A percentile compares a stretch with the other conserved stretches of the same genome.
Conservation (phyloP, 2,888 invertebrate genomes). For the Oxytorus armatus region DNA sequence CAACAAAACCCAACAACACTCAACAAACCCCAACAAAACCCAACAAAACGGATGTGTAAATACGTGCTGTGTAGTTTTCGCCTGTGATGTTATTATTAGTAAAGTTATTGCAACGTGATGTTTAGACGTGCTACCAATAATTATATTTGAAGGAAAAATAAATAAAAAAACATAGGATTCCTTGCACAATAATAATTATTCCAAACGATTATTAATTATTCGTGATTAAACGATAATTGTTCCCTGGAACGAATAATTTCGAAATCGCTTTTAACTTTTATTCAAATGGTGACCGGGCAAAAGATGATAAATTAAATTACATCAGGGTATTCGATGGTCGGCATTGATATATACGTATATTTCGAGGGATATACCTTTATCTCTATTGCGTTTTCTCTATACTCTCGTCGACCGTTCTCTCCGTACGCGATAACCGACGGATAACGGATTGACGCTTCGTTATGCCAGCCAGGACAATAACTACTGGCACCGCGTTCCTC, state of each 20-base stretch:
- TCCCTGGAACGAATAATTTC: no score
- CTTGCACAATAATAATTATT: not conserved
- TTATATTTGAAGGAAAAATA: no score
- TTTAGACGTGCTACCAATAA: no score
- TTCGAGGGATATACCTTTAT: not conserved
- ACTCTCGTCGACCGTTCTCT: constrained; percentile 30
- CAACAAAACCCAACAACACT: no score
- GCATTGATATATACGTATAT: not conserved
- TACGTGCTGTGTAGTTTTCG: no score
- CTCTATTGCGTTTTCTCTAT: constrained; percentile 12
- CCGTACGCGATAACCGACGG: constrained; percentile 74
- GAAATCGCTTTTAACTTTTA: not conserved
- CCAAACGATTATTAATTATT: not conserved
- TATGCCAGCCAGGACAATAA: constrained; percentile 75
- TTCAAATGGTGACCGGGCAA: not conserved
- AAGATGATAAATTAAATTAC: not conserved
- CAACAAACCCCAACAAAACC: no score
- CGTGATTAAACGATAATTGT: no score
- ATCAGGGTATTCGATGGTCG: not conserved
- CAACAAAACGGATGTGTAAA: no score
- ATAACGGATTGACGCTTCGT: constrained; percentile 78
- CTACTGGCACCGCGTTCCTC: constrained; percentile 66
- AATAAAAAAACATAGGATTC: no score
- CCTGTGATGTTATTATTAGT: no score
- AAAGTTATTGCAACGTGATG: no score